Conservation (phyloP, 2,797 vertebrate genomes). For the Phrynocephalus forsythii region DNA sequence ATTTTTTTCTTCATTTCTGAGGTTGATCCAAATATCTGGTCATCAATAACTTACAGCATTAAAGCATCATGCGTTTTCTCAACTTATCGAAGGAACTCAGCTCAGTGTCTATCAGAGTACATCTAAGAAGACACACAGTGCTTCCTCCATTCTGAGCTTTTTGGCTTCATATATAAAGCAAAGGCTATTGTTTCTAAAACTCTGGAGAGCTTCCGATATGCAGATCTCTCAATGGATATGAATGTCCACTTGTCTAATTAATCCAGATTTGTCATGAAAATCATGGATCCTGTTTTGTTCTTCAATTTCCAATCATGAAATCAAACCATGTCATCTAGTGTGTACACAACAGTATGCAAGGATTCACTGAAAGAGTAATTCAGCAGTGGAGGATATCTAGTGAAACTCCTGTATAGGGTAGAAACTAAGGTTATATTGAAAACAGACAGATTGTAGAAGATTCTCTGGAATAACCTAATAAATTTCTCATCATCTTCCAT, state of each 20-base stretch:
- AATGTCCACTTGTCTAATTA: too few relatives aligned
- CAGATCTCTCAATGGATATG: too few relatives aligned
- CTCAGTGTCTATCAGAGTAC: too few relatives aligned
- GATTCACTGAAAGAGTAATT: not conserved
- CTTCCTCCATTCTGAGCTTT: too few relatives aligned
- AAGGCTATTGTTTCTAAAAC: too few relatives aligned
- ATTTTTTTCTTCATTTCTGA: not conserved
- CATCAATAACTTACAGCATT: constrained; percentile 1
- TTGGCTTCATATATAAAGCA: too few relatives aligned
- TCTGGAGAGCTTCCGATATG: too few relatives aligned
- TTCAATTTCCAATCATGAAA: not conserved
- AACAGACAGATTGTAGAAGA: not conserved
- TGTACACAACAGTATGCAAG: not conserved
- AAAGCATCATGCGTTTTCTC: not conserved
- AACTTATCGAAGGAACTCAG: too few relatives aligned
- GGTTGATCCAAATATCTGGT: not conserved
- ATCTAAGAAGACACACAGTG: too few relatives aligned
- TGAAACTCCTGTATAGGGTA: too few relatives aligned
- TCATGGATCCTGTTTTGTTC: not conserved
- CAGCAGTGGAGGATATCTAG: not conserved
- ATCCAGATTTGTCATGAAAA: not conserved
- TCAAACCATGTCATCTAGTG: too few relatives aligned
- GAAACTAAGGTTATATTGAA: not conserved
- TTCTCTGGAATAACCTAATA: not conserved
- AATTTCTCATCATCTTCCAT: not conserved